phyloP scores from a whole-genome alignment of 2,797 vertebrate species.

The Xenopus petersii region DNA sequence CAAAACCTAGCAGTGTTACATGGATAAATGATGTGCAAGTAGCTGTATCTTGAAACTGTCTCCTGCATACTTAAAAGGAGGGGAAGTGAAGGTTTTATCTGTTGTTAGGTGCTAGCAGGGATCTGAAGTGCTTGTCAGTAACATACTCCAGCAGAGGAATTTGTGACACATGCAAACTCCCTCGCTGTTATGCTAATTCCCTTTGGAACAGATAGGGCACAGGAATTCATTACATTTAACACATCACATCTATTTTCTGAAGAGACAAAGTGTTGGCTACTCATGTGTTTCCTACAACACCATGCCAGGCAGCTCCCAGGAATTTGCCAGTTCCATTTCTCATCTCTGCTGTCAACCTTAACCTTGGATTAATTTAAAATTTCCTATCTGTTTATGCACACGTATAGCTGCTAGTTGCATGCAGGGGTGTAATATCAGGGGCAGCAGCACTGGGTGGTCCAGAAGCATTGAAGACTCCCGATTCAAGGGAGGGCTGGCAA shows the following conservation, averaged over 20 bases:
- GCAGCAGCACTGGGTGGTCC: no score
- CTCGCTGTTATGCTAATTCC: background rate
- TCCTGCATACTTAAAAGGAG: no score
- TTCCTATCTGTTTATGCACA: no score
- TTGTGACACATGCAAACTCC: conserved; percentile 11
- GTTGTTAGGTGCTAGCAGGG: background rate
- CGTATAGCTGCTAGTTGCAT: no score
- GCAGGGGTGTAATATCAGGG: no score
- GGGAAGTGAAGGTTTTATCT: background rate
- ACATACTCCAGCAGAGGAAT: conserved; percentile 17
- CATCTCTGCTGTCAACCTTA: background rate
- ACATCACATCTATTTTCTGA: background rate
- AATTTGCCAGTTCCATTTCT: background rate
- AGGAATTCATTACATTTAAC: background rate
- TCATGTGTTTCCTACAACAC: background rate
- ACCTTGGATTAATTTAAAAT: background rate
- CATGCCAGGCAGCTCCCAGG: background rate
- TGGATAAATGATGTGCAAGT: no score
- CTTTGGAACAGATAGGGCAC: background rate
- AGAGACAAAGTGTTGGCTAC: background rate
- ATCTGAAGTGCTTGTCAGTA: conserved; percentile 27
- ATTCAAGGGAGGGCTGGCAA: no score
- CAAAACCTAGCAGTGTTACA: no score
- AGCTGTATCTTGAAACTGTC: no score
- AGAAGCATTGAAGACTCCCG: no score